These are phyloP conservation scores for Luperina testacea DNA, from an alignment of 2,888 invertebrate species.

Conservation along the genomic window DNA sequence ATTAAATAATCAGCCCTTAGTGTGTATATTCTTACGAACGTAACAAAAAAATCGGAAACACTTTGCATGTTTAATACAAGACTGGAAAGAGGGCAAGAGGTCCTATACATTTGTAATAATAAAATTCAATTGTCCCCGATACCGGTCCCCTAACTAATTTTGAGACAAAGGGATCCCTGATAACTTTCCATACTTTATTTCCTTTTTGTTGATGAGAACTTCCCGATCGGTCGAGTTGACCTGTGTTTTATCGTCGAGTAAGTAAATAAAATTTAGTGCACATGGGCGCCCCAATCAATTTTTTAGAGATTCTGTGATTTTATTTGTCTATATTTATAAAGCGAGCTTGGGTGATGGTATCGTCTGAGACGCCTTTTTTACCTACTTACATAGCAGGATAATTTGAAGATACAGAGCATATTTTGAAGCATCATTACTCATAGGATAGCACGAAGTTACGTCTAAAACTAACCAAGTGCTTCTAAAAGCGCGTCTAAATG, in stretches of 20 bases:
- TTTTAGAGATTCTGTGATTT: conserved; percentile 57
- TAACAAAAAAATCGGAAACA: background rate
- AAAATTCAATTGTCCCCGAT: conserved; percentile 54
- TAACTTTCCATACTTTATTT: conserved; percentile 64
- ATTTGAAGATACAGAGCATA: background rate
- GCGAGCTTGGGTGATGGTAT: conserved; percentile 15
- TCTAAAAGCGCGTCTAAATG: too few species aligned
- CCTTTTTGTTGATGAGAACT: conserved; percentile 65
- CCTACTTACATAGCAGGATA: background rate
- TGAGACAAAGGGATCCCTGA: conserved; percentile 60
- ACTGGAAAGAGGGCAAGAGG: conserved; percentile 12
- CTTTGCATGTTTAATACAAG: conserved; percentile 40
- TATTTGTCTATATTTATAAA: conserved; percentile 33
- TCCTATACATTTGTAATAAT: conserved; percentile 44
- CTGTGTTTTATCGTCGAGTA: conserved; percentile 61
- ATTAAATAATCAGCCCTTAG: too few species aligned
- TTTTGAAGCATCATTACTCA: background rate
- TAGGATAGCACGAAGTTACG: background rate
- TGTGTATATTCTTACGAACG: background rate
- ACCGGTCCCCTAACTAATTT: conserved; percentile 57
- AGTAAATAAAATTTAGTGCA: conserved; percentile 64
- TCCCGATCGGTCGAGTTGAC: conserved; percentile 51
- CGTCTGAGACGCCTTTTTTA: background rate
- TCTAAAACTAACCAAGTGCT: too few species aligned
- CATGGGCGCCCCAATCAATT: conserved; percentile 55